These are phyloP conservation scores for Stictocephala bisonia DNA, from an alignment of 2,888 invertebrate species.

Conservation along the genomic window DNA sequence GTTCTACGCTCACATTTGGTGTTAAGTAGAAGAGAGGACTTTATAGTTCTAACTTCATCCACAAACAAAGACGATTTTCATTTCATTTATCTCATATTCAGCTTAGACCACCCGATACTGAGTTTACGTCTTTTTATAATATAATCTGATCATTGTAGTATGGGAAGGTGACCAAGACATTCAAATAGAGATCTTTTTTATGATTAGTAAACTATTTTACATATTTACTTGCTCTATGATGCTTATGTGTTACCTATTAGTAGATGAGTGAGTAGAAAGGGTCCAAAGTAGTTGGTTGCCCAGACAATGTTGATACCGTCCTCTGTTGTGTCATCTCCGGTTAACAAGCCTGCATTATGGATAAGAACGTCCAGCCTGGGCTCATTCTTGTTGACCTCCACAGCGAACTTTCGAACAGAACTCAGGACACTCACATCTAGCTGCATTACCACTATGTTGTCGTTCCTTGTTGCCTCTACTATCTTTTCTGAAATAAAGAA, in stretches of 20 bases:
- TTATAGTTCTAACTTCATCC: too few relatives aligned
- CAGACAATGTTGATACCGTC: conserved; percentile 91
- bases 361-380: conserved; percentile 81
- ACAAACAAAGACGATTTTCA: too few relatives aligned
- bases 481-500: conserved; percentile 74
- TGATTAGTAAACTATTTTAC: too few relatives aligned
- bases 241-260: conserved; percentile 79
- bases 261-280: conserved; percentile 91
- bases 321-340: conserved; percentile 74
- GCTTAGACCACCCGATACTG: too few relatives aligned
- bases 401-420: conserved; percentile 86
- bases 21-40: too few relatives aligned
- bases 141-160: too few relatives aligned
- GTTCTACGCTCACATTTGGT: too few relatives aligned
- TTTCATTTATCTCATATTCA: too few relatives aligned
- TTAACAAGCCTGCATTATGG: conserved; percentile 88
- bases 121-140: too few relatives aligned
- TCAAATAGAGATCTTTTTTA: too few relatives aligned
- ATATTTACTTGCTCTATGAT: too few relatives aligned
- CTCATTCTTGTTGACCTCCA: conserved; percentile 80
- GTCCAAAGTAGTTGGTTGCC: conserved; percentile 95
- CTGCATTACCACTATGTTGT: conserved; percentile 77
- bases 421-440: conserved; percentile 81
- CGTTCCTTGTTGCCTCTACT: conserved; percentile 75
- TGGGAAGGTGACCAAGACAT: too few relatives aligned